A percentile compares a stretch with the other conserved stretches of the same genome.
These are phyloP conservation scores for Litocranius walleri DNA, from an alignment of 2,113 vertebrate species.

Conservation along the genomic window DNA sequence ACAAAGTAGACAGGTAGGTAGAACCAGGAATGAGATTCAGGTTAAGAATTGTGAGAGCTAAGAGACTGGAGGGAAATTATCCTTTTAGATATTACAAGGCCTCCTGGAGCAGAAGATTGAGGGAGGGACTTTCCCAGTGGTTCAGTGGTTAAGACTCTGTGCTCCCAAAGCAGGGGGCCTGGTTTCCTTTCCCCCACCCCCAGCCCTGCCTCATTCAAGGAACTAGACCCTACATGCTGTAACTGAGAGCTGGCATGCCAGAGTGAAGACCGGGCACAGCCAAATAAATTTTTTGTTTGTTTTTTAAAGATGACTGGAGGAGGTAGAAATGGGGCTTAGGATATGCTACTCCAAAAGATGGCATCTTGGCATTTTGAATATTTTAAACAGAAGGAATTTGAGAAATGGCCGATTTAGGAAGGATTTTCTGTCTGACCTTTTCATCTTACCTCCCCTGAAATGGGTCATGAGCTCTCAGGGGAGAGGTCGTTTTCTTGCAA, in stretches of 20 bases:
- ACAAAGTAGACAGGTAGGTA: background rate
- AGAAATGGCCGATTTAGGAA: background rate
- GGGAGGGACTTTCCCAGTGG: background rate
- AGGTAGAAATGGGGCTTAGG: background rate
- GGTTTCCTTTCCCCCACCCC: background rate
- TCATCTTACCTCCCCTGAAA: background rate
- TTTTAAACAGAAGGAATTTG: background rate
- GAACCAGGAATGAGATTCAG: too few relatives aligned
- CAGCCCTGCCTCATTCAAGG: accelerated
- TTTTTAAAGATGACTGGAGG: background rate
- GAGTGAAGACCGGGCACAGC: background rate
- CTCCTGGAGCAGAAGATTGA: background rate
- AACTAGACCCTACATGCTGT: background rate
- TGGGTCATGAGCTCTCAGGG: background rate
- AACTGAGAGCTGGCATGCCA: background rate
- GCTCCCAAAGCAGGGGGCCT: background rate
- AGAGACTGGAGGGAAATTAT: background rate
- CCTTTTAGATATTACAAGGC: background rate
- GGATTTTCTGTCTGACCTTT: too few relatives aligned
- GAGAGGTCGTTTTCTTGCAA: too few relatives aligned
- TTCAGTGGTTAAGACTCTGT: background rate
- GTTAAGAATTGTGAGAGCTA: background rate
- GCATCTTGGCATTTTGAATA: background rate
- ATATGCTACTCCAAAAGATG: background rate
- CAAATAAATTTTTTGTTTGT: background rate